Base-by-base conservation (phyloP, 37 sponge, comb jelly and placozoan genomes). In the Beroe forskalii region DNA sequence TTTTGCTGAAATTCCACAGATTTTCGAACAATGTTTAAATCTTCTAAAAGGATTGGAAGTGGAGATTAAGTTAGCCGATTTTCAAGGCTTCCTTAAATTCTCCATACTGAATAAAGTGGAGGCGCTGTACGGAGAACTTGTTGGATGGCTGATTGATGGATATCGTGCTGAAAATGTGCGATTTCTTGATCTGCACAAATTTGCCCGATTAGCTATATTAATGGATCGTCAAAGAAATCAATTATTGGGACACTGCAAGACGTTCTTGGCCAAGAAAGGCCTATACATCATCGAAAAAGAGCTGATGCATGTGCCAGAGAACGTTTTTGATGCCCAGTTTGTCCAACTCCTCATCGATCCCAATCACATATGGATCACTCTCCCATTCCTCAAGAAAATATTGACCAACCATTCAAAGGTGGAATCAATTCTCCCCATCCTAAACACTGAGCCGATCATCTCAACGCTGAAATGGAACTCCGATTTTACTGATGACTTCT, bases 21-120 rank as follows among this genome's bases (percentile, higher is more conserved):
- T 80, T 4, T 44, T 80, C 17, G 28, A 41, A 38, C 25, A 23
- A 20, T 35, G 86, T 80, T 17, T 80, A 28, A 23, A 44, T 28
- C 55, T 80, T 0, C 55, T 80, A 27, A 44, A 80, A 25, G 86
- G 86, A 1, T 33, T 14, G 25, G 86, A 80, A 24, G 86, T 80
- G 12, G 20, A 1, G 44, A 48, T 80, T 42, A 25, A 80, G 4
- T 1, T 33, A 48, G 43, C 0, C 0, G 17, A 44, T 17, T 80
- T 38, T 44, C n/a, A 22, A 41, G 44, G 44, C 48, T 42, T 80
- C 9, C 55, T 80, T 19, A 80, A 80, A 25, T 80, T 80, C 27
- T 41, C 86, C 17, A 27, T 80, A 4, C 48, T 80, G n/a, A 23
- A n/a, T 3, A 42, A 44, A 27, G 55, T 80, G 1, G 43, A 20